Base-by-base conservation (phyloP, 2,113 vertebrate species). In the Glaucomys volans region DNA sequence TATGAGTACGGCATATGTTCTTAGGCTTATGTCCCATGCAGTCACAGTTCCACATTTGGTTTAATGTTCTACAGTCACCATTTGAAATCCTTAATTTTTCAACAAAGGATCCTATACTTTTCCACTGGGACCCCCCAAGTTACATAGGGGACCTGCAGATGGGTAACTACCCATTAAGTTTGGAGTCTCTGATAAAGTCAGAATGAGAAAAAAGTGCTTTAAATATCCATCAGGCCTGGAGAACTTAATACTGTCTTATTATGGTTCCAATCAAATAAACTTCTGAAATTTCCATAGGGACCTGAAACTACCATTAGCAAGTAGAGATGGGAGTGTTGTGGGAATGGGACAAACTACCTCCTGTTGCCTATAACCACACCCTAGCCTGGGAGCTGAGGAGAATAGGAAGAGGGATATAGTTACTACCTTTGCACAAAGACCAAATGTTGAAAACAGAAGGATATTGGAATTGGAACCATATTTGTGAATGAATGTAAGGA, bases 391-490 rank as follows among this genome's bases (percentile, higher is more conserved):
- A 64, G 14, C 47, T 8, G 6, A 79, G 40, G 57, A 54, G 37
- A 5, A 28, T 54, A 28, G 44, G 67, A 37, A 59, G 30, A 40
- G 40, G 57, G 54, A 1, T 54, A 14, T 22, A 67, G 16, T 4
- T 81, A 35, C 0, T 90, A 72, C 32, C 40, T 91, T 40, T 93
- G 40, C 54, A 11, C 69, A 40, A 44, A 86, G 52, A 44, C 5
- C 22, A 44, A 72, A 52, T n/a, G 10, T 35, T 85, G 52, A 74
- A 37, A 62, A 40, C 42, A 59, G 77, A 81, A 95, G 5, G 44
- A 64, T 62, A 77, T 69, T 96, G 79, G 83, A 79, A 62, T 94
- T 90, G 74, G 90, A 77, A 69, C 50, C 52, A 8, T 72, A 13
- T 80, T 79, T 75, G 22, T 72, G 54, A 79, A 50, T 77, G 47